Conservation (phyloP, 2,797 vertebrate species). For the Sphenopsis melanotis region DNA sequence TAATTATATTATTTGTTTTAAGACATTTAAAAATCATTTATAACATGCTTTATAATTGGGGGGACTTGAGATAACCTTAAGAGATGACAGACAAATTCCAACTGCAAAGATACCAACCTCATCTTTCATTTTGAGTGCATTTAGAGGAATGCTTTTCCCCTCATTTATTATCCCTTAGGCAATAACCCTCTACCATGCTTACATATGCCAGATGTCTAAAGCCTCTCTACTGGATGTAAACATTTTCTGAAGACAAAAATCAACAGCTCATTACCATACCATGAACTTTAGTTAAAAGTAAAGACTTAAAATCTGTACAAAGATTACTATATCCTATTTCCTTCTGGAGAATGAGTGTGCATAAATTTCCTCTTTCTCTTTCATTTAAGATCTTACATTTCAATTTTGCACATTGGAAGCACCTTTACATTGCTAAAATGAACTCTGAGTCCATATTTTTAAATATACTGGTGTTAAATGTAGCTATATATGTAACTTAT, state of each 20-base stretch:
- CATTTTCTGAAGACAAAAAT: conserved; percentile 55
- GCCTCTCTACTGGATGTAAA: conserved; percentile 27
- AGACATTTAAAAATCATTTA: neutral
- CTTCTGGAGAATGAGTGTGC: neutral
- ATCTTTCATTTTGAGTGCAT: neutral
- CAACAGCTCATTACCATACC: conserved; percentile 44
- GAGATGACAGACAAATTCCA: neutral
- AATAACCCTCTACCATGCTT: conserved; percentile 32
- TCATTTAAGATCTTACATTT: neutral
- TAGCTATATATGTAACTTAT: neutral
- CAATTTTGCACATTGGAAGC: neutral
- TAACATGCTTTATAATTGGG: neutral
- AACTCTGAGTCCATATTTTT: neutral
- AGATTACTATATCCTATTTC: neutral
- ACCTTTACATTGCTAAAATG: neutral
- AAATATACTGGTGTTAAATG: neutral
- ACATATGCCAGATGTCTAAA: conserved; percentile 37
- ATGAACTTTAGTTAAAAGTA: conserved; percentile 25
- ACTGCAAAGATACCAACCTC: neutral
- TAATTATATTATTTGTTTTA: neutral
- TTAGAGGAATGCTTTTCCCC: neutral
- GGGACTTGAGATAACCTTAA: neutral
- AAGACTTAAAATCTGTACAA: neutral
- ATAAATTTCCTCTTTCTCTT: neutral
- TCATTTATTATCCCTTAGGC: conserved; percentile 18